These are phyloP conservation scores for Coranthus polyacanthus DNA, from an alignment of 2,797 vertebrate genomes.

Conservation along the genomic window DNA sequence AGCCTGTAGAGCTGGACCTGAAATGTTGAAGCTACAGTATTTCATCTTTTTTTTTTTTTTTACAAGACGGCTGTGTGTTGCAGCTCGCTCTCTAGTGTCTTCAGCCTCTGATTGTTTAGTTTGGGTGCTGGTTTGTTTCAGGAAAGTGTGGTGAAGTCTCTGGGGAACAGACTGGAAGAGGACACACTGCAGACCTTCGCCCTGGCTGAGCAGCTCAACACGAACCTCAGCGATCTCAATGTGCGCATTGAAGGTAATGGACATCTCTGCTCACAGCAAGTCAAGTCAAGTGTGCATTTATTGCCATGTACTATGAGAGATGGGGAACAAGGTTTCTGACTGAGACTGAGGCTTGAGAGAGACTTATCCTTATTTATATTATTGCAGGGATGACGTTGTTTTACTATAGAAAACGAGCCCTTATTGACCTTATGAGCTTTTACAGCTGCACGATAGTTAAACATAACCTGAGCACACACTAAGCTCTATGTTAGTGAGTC, in stretches of 20 bases:
- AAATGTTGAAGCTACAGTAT: not conserved
- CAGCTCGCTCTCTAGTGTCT: not conserved
- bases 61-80: not conserved
- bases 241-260: constrained; percentile 89
- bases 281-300: too few relatives aligned
- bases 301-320: too few relatives aligned
- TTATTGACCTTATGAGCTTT: too few relatives aligned
- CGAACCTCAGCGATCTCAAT: constrained; percentile 86
- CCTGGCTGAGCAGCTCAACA: constrained; percentile 87
- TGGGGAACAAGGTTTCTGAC: too few relatives aligned
- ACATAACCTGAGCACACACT: too few relatives aligned
- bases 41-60: not conserved
- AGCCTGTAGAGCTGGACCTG: not conserved
- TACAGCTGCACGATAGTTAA: too few relatives aligned
- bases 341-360: too few relatives aligned
- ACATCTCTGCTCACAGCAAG: not conserved
- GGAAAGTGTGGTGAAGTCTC: constrained; percentile 82
- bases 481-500: too few relatives aligned
- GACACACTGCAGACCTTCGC: constrained; percentile 84
- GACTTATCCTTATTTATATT: too few relatives aligned
- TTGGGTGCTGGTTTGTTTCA: constrained; percentile 77
- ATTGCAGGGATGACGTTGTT: too few relatives aligned
- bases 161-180: constrained; percentile 83
- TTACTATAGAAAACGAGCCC: too few relatives aligned
- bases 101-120: not conserved